Percentiles rank a stretch among this genome's conserved stretches.
phyloP scores from a whole-genome alignment of 2,888 invertebrate species.

The Anthrax anthrax region DNA sequence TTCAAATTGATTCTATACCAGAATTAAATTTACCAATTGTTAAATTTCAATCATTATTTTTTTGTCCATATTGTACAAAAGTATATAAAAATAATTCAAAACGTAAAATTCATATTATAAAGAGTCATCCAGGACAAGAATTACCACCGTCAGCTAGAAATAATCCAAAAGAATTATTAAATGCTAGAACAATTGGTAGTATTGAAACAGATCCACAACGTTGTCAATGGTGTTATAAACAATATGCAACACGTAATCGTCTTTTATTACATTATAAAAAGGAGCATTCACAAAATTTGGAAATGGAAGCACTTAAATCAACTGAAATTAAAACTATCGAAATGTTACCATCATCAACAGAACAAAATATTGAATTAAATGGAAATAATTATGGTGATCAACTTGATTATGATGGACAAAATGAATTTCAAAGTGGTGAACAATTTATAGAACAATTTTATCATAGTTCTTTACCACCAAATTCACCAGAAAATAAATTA shows the following conservation, averaged over 20 bases:
- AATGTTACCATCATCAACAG: neutral
- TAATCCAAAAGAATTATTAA: slow-evolving; percentile 41
- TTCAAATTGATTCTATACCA: slow-evolving; percentile 48
- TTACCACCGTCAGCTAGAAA: slow-evolving; percentile 35
- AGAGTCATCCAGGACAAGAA: slow-evolving; percentile 60
- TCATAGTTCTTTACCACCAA: slow-evolving; percentile 12
- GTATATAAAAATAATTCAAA: slow-evolving; percentile 75
- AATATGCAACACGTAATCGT: slow-evolving; percentile 69
- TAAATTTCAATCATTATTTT: slow-evolving; percentile 61
- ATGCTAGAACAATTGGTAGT: slow-evolving; percentile 56
- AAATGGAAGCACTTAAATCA: neutral
- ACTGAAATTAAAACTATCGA: neutral
- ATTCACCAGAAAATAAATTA: slow-evolving; percentile 19
- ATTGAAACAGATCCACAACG: slow-evolving; percentile 54
- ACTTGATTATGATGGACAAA: neutral
- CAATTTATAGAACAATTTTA: slow-evolving; percentile 8
- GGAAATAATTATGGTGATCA: neutral
- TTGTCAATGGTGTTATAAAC: slow-evolving; percentile 71
- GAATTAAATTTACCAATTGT: slow-evolving; percentile 66
- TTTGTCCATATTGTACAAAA: slow-evolving; percentile 73
- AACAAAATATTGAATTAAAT: neutral
- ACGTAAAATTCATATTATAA: slow-evolving; percentile 64
- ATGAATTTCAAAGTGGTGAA: neutral
- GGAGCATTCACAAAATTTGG: slow-evolving; percentile 37
- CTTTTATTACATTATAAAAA: slow-evolving; percentile 53